Conservation (phyloP, 2,797 vertebrate genomes). For the Diglossa cyanea region DNA sequence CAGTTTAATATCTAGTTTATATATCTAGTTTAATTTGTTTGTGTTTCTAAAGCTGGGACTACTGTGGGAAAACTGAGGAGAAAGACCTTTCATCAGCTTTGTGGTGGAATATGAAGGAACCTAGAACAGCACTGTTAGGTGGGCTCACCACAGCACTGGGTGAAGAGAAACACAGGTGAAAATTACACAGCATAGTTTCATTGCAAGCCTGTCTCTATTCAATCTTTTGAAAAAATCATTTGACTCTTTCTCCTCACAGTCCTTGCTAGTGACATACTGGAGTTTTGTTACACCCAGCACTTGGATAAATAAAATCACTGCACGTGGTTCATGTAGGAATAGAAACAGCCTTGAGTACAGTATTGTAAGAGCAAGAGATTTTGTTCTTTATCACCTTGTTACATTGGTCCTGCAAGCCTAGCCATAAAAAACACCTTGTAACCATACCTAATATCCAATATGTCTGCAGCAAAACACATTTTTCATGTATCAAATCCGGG, state of each 20-base stretch:
- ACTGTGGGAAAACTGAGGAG: neutral
- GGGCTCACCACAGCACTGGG: neutral
- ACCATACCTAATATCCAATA: slow-evolving; percentile 39
- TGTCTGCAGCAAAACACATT: slow-evolving; percentile 1
- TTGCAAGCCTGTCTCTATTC: neutral
- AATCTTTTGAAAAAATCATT: neutral
- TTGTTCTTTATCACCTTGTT: slow-evolving; percentile 38
- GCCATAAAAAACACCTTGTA: slow-evolving; percentile 20
- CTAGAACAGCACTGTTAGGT: neutral
- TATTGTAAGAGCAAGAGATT: neutral
- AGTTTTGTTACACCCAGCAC: neutral
- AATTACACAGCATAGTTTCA: neutral
- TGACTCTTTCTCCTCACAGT: neutral
- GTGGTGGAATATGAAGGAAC: neutral
- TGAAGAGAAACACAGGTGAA: neutral
- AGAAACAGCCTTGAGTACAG: neutral
- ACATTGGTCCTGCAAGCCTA: neutral
- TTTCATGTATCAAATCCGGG: neutral
- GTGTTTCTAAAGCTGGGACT: neutral
- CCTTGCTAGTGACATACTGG: neutral
- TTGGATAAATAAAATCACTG: neutral
- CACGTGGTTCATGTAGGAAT: neutral
- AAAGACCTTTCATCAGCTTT: neutral
- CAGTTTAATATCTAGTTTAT: neutral
- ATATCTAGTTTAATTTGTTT: neutral